Base-by-base conservation (phyloP, 2,113 vertebrate species). In the Astur gentilis region DNA sequence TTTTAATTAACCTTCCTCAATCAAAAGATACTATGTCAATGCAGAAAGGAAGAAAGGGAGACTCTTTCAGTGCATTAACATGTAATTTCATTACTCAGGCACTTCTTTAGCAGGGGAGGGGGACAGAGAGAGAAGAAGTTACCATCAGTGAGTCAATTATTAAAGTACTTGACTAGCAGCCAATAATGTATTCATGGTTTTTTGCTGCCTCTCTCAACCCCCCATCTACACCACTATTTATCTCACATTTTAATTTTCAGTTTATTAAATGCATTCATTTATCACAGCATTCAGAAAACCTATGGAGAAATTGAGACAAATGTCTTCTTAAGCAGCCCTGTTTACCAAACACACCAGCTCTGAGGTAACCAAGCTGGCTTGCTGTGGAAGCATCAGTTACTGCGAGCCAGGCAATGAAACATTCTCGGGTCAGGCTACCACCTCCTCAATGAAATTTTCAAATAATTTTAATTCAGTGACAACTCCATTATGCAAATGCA, bases 201-300 rank as follows among this genome's bases (percentile, higher is more conserved):
- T 61, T 49, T 87, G 80, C 83, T 90, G 45, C 52, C 82, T 94
- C 98, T 98, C 95, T 98, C 95, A 87, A 70, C 67, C 87, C 87
- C 78, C 67, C 69, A 89, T 83, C 87, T 81, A 88, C 83, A 86
- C 88, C 97, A 93, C 89, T 94, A 92, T 86, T 98, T 96, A 98
- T 98, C 98, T 98, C 92, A 97, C 98, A 97, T 99, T 98, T 98
- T 98, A 98, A 99, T 99, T 97, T 98, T 97, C 96, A 96, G 97
- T 99, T 98, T 98, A 98, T 98, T 98, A 98, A 98, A 98, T 98
- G 96, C 71, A 83, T 91, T 85, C 95, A 97, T 97, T 98, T 96
- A 97, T 97, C 96, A 97, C 83, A 93, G 93, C 67, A 84, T 83
- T 97, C 96, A 94, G 86, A 95, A 96, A 92, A 87, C 82, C 90